Evolutionary conservation across 64 coral and sea anemone genomes (phyloP).

Genomic region (Orbicella faveolata): DNA sequence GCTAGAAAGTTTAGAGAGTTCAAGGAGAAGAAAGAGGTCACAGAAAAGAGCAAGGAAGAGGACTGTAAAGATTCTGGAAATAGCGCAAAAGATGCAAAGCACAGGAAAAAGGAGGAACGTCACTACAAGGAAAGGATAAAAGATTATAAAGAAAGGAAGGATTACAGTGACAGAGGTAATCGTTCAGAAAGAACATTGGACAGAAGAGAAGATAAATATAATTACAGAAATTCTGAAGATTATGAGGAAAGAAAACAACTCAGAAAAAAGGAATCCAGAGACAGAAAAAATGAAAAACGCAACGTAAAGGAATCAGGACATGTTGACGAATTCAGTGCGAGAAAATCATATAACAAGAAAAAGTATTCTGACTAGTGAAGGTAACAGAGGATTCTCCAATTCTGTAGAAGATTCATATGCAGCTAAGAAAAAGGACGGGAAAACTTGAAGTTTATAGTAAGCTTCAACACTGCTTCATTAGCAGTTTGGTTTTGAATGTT

Average conservation of each 20-base stretch:
- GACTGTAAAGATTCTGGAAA: neutral
- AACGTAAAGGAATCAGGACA: neutral
- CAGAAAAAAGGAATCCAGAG: neutral
- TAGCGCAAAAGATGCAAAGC: neutral
- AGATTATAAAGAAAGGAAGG: constrained; percentile 9
- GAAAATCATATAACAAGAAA: constrained; percentile 2
- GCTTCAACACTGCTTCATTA: no score
- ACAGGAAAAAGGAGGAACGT: constrained; percentile 13
- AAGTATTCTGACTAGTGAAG: neutral
- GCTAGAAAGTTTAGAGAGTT: neutral
- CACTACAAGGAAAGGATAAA: neutral
- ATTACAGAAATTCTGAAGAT: constrained; percentile 1
- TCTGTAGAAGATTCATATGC: neutral
- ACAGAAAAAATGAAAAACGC: constrained; percentile 4
- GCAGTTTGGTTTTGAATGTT: neutral
- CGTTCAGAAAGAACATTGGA: neutral
- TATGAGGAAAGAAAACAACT: neutral
- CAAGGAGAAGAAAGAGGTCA: neutral
- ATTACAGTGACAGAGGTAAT: neutral
- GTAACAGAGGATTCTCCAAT: neutral
- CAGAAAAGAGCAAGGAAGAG: neutral
- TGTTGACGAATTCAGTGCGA: neutral
- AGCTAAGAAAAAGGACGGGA: neutral
- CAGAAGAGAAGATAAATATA: neutral
- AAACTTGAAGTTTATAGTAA: neutral